Evolutionary conservation across 2,797 vertebrate species (phyloP).

Genomic region (Takifugu rubripes): DNA sequence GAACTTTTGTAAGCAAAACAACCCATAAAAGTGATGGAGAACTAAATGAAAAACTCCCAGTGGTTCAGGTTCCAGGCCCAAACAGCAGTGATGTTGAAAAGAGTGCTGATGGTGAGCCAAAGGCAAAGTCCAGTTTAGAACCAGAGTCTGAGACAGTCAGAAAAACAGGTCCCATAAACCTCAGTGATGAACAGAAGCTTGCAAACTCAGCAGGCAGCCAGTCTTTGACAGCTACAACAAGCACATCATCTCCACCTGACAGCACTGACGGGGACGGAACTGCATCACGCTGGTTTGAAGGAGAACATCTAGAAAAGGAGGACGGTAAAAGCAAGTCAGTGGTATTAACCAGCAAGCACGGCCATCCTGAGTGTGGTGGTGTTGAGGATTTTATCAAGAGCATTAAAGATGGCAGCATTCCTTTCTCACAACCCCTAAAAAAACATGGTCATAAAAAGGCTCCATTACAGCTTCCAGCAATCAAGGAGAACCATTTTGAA

Average conservation of each 20-base stretch:
- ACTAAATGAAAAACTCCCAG: background rate
- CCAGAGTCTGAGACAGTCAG: constrained; percentile 1
- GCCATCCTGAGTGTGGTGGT: constrained; percentile 78
- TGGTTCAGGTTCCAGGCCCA: constrained; percentile 6
- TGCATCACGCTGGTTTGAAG: constrained; percentile 76
- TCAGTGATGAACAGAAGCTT: constrained; percentile 10
- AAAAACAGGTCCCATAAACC: constrained; percentile 6
- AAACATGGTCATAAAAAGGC: constrained; percentile 80
- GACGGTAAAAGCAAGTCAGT: constrained; percentile 59
- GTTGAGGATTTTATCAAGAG: constrained; percentile 86
- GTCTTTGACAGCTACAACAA: constrained; percentile 7
- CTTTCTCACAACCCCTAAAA: constrained; percentile 82
- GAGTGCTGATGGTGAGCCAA: background rate
- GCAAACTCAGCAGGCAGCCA: constrained; percentile 3
- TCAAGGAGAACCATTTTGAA: constrained; percentile 91
- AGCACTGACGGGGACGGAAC: constrained; percentile 23
- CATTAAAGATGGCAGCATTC: constrained; percentile 85
- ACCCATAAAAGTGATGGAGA: background rate
- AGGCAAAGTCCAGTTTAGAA: constrained; percentile 6
- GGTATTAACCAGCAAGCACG: constrained; percentile 75
- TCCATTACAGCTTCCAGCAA: constrained; percentile 84
- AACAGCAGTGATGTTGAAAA: constrained; percentile 11
- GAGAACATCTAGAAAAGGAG: constrained; percentile 66
- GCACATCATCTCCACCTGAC: constrained; percentile 17
- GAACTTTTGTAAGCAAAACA: background rate